Conservation (phyloP, 1,140 invertebrate species). For the Telenomus remus region DNA sequence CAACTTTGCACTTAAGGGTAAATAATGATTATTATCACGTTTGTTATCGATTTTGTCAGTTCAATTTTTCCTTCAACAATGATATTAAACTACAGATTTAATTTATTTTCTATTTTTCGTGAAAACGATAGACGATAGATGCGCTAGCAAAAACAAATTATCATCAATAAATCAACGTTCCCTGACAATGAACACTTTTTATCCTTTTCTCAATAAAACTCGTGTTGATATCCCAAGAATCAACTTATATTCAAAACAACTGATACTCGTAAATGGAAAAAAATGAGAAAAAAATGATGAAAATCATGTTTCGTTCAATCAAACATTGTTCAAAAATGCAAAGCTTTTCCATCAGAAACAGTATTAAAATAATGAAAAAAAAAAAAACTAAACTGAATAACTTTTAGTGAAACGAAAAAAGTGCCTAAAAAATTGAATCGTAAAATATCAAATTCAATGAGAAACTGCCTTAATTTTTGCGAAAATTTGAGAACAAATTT, state of each 20-base stretch:
- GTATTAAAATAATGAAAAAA: too few relatives aligned
- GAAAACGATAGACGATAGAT: slow-evolving; percentile 29
- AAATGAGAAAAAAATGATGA: background rate
- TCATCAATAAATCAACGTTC: slow-evolving; percentile 33
- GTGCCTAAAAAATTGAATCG: too few relatives aligned
- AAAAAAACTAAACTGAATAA: too few relatives aligned
- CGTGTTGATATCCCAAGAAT: slow-evolving; percentile 29
- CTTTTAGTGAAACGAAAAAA: too few relatives aligned
- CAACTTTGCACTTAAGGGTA: too few relatives aligned
- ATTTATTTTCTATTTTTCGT: slow-evolving; percentile 13
- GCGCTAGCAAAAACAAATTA: slow-evolving; percentile 41
- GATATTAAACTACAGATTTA: slow-evolving; percentile 11
- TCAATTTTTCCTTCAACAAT: slow-evolving; percentile 6
- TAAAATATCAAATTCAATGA: too few relatives aligned
- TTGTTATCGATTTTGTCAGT: background rate
- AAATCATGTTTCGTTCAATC: background rate
- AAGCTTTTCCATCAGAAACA: too few relatives aligned
- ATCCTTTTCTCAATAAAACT: slow-evolving; percentile 21
- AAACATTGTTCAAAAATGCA: too few relatives aligned
- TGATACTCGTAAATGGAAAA: background rate
- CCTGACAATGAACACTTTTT: slow-evolving; percentile 28
- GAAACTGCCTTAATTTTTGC: too few relatives aligned
- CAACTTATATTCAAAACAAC: slow-evolving; percentile 15
- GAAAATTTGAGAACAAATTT: background rate
- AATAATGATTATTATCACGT: too few relatives aligned